Base-by-base conservation (phyloP, 2,797 vertebrate species). In the Margarornis squamiger region DNA sequence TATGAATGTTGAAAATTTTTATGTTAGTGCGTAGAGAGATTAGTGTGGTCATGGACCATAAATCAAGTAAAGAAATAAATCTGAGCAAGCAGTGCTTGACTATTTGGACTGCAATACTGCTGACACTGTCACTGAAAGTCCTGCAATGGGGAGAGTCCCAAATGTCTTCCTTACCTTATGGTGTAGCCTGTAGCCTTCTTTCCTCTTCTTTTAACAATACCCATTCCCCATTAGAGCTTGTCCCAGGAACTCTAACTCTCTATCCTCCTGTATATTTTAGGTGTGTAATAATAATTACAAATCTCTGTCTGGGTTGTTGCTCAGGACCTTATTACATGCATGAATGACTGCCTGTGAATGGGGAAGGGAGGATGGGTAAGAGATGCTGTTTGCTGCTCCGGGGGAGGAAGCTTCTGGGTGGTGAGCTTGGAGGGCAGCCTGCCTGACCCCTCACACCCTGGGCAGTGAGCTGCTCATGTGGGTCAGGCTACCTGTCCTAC, bases 41-140 rank as follows among this genome's bases (percentile, higher is more conserved):
- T 93, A 96, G 66, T 70, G 32, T 86, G 51, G 66, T 57, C 82
- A 84, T 71, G 59, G 51, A 63, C 46, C 39, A 82, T 93, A 94
- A 94, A 93, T 97, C 86, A 92, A 78, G 68, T 88, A 88, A 95
- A 88, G 73, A 96, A 93, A 95, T 93, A 96, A 93, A 95, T 94
- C 86, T 85, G 77, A 95, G 71, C 88, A 92, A 94, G 83, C 71
- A 71, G 48, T 39, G 41, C 67, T 93, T 93, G 80, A 85, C 45
- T 92, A 6, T 85, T 90, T 89, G 67, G 46, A 84, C 74, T 93
- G 80, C 94, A 96, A 94, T 96, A 93, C 49, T 93, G 91, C 88
- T 94, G 95, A 91, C 67, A 45, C 23, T 3, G 3, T 86, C 10
- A 6, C 27, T 76, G 71, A 88, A 74, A 91, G 72, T 36, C 81